phyloP scores from a whole-genome alignment of 2,888 invertebrate genomes.

The Aspidiotus destructor region DNA sequence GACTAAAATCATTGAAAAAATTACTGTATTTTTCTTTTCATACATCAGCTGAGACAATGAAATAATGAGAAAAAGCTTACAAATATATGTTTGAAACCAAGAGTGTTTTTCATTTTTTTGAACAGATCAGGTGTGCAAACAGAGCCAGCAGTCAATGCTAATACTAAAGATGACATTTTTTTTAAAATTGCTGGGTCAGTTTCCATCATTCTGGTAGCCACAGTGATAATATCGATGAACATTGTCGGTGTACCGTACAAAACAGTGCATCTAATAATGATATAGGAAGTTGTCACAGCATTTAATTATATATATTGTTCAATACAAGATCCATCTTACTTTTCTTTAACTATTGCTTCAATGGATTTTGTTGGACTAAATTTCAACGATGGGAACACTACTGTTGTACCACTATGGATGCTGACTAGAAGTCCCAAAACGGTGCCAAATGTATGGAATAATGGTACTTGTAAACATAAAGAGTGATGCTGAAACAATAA shows the following conservation, averaged over 20 bases:
- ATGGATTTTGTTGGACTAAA: constrained; percentile 56
- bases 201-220: constrained; percentile 15
- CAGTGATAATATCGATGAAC: constrained; percentile 54
- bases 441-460: constrained; percentile 75
- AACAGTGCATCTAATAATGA: constrained; percentile 52
- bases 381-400: constrained; percentile 51
- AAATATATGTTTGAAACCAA: constrained; percentile 31
- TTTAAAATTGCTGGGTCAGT: constrained; percentile 11
- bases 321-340: constrained; percentile 43
- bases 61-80: constrained; percentile 20
- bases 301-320: background rate
- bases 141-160: constrained; percentile 63
- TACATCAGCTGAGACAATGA: constrained; percentile 17
- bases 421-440: constrained; percentile 52
- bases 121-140: constrained; percentile 56
- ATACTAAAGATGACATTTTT: constrained; percentile 34
- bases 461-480: constrained; percentile 55
- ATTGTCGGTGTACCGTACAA: constrained; percentile 76
- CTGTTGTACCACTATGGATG: constrained; percentile 52
- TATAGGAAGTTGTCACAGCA: constrained; percentile 3
- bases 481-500: constrained; percentile 37
- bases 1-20: constrained; percentile 41
- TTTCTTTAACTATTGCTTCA: constrained; percentile 55
- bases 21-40: too few species aligned
- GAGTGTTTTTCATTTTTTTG: constrained; percentile 43